Evolutionary conservation across 2,888 invertebrate species (phyloP).

Genomic region (Prenolepis imparis): DNA sequence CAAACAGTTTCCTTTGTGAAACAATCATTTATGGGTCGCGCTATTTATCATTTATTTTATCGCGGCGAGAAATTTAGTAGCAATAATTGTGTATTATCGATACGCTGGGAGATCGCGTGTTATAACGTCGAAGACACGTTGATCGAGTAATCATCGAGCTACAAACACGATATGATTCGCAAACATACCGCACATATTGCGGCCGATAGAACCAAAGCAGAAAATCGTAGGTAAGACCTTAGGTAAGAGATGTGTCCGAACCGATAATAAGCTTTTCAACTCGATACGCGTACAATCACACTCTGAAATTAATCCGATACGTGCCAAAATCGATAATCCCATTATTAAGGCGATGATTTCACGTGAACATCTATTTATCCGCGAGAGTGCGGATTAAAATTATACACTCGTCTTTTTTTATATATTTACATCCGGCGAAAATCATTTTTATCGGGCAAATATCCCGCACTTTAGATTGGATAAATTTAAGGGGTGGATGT

Average conservation of each 20-base stretch:
- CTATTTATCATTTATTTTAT: conserved; percentile 1
- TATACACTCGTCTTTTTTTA: background rate
- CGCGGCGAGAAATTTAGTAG: background rate
- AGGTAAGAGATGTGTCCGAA: conserved; percentile 2
- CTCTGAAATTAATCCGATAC: conserved; percentile 35
- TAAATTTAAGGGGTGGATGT: conserved; percentile 11
- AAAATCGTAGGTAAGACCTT: conserved; percentile 6
- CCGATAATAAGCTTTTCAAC: conserved; percentile 32
- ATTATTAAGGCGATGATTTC: conserved; percentile 31
- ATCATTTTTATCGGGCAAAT: background rate
- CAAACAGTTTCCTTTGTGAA: background rate
- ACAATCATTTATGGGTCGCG: background rate
- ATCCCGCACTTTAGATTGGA: background rate
- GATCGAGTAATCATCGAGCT: conserved; percentile 33
- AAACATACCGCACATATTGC: conserved; percentile 22
- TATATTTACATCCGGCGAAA: background rate
- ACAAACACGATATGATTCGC: conserved; percentile 34
- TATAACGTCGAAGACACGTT: background rate
- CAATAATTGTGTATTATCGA: conserved; percentile 19
- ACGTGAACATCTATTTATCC: background rate
- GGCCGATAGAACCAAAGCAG: background rate
- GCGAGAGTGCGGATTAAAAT: background rate
- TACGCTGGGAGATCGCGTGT: background rate
- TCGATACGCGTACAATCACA: conserved; percentile 21
- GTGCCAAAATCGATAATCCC: conserved; percentile 5